Evolutionary conservation across 2,797 vertebrate species (phyloP), one percentile per base, ranked within the genome.

Genomic region (Paedocypris micromegethes): DNA sequence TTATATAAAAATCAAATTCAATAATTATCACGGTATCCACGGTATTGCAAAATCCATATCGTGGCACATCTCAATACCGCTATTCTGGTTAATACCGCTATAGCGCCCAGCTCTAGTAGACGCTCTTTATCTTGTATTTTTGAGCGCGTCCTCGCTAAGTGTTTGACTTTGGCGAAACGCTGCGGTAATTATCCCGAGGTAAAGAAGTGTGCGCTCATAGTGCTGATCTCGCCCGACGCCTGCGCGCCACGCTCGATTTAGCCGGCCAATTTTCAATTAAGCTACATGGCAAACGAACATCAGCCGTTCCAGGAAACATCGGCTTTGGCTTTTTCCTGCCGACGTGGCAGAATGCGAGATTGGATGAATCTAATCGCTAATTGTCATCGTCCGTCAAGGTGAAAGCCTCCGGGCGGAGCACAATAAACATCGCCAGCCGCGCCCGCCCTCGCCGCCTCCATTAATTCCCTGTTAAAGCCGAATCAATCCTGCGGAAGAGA

Each of bases 261-360:
- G 61, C 71, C 54, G 66, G 59, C 58, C 72, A 44, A 60, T 64
- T 70, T 73, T 74, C 72, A 74, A 67, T 71, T 73, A 77, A 74
- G 58, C 45, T 9, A 44, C 65, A 68, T 68, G 49, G 41, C 50
- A 60, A 65, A 56, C 56, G 64, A 65, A 68, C 58, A 60, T 67
- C 39, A 43, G 66, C 50, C 44, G 38, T 61, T 68, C 54, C 58
- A 61, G 66, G 58, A 68, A 60, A 48, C 58, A 68, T 68, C 50
- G 4, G 43, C 66, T 60, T 61, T 58, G 6, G n/a, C 0, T 9
- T 50, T 62, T 70, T 66, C 63, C 50, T 69, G 67, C 59, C 58
- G 45, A 71, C 9, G 38, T 9, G 39, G 65, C 59, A 9, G 7
- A 46, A 68, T 48, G 45, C 53, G 49, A 58, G 58, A 74, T 74